Conservation (phyloP, 2,797 vertebrate species). For the Xerus rutilus region DNA sequence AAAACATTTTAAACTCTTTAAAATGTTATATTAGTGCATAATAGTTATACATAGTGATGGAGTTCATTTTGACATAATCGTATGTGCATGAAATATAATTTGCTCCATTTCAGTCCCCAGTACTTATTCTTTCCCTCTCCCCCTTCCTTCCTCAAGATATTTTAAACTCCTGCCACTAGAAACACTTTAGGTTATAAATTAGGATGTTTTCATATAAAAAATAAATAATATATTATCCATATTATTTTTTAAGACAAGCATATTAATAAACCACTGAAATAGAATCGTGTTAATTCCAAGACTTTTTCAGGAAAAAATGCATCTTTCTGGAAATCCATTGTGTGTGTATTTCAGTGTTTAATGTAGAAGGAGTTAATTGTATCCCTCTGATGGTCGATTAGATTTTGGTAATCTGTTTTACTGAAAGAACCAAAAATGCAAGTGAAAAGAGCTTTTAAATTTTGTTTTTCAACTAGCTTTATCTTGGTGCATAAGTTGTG, state of each 20-base stretch:
- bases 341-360: conserved; percentile 27
- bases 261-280: conserved; percentile 81
- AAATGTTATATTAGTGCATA: too few relatives aligned
- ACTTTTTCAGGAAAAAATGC: conserved; percentile 29
- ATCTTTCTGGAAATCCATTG: conserved; percentile 70
- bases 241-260: conserved; percentile 77
- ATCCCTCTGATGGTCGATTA: conserved; percentile 64
- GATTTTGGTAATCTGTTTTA: conserved; percentile 82
- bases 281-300: conserved; percentile 61
- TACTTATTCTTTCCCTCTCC: too few relatives aligned
- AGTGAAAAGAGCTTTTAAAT: conserved; percentile 78
- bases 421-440: conserved; percentile 79
- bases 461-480: conserved; percentile 86
- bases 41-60: too few relatives aligned
- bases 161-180: conserved; percentile 74
- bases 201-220: conserved; percentile 65
- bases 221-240: conserved; percentile 78
- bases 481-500: conserved; percentile 81
- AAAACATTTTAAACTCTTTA: too few relatives aligned
- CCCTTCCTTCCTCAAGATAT: not conserved
- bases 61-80: too few relatives aligned
- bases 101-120: too few relatives aligned
- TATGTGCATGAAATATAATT: too few relatives aligned
- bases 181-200: conserved; percentile 48
- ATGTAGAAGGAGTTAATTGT: conserved; percentile 76